A percentile compares a stretch with the other conserved stretches of the same genome.
These are phyloP conservation scores for Loris lydekkerianus DNA, from an alignment of 2,797 vertebrate genomes.

Conservation along the genomic window DNA sequence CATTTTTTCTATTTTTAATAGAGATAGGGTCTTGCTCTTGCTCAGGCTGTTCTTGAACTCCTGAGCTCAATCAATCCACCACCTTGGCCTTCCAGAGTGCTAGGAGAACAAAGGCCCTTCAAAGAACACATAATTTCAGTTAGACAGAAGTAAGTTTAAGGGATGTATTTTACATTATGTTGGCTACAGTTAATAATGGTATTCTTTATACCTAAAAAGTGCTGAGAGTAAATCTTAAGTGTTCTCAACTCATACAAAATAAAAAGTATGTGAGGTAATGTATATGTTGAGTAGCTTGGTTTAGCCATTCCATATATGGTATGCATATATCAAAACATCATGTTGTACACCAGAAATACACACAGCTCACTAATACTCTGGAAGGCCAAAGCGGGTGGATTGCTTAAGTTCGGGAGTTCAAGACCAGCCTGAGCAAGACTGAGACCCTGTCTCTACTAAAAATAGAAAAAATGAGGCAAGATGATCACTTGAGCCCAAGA, in stretches of 20 bases:
- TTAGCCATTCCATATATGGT: no score
- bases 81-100: no score
- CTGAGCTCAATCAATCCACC: no score
- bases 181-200: background rate
- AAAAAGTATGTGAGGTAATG: background rate
- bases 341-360: background rate
- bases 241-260: background rate
- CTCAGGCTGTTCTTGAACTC: no score
- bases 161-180: background rate
- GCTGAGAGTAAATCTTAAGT: background rate
- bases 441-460: no score
- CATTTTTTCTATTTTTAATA: no score
- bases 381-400: no score
- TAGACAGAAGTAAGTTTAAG: background rate
- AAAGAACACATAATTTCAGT: background rate
- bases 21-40: no score
- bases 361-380: background rate
- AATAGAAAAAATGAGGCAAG: no score
- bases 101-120: background rate
- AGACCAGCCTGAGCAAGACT: no score
- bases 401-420: no score
- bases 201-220: background rate
- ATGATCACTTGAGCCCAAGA: no score
- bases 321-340: background rate
- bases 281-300: background rate